Percentiles rank a stretch among this genome's conserved stretches.
These are phyloP conservation scores for Noctua comes DNA, from an alignment of 2,888 invertebrate genomes.

Conservation along the genomic window DNA sequence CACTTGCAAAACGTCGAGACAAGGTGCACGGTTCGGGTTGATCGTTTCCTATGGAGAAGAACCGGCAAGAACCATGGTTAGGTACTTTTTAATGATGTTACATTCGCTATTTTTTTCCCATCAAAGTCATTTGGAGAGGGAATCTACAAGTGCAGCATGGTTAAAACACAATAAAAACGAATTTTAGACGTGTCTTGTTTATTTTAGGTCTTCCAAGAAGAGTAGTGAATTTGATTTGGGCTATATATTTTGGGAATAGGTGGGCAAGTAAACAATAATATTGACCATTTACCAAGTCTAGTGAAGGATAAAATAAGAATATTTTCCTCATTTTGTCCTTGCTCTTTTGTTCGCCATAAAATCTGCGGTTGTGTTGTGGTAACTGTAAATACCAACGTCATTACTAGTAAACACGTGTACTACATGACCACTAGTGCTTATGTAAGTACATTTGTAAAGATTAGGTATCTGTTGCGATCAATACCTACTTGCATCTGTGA, in stretches of 20 bases:
- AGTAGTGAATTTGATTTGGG: neutral
- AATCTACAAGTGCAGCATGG: too few relatives aligned
- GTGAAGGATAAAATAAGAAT: conserved; percentile 24
- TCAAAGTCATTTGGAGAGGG: too few relatives aligned
- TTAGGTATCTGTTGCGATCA: conserved; percentile 10
- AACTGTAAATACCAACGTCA: neutral
- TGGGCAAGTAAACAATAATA: neutral
- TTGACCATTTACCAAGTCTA: neutral
- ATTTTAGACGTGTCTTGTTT: neutral
- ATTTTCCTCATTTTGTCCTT: neutral
- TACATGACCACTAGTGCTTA: neutral
- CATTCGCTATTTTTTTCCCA: neutral
- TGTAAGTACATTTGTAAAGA: neutral
- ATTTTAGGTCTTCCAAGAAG: neutral
- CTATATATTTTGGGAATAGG: neutral
- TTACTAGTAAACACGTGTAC: neutral
- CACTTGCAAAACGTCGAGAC: too few relatives aligned
- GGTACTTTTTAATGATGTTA: too few relatives aligned
- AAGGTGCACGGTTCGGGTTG: too few relatives aligned
- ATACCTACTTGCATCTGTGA: neutral
- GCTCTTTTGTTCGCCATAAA: neutral
- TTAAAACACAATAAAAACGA: neutral
- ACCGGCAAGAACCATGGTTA: too few relatives aligned
- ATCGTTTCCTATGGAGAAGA: too few relatives aligned
- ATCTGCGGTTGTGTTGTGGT: neutral